Conservation (phyloP, 2,888 invertebrate genomes). For the Drosophila picticornis region DNA sequence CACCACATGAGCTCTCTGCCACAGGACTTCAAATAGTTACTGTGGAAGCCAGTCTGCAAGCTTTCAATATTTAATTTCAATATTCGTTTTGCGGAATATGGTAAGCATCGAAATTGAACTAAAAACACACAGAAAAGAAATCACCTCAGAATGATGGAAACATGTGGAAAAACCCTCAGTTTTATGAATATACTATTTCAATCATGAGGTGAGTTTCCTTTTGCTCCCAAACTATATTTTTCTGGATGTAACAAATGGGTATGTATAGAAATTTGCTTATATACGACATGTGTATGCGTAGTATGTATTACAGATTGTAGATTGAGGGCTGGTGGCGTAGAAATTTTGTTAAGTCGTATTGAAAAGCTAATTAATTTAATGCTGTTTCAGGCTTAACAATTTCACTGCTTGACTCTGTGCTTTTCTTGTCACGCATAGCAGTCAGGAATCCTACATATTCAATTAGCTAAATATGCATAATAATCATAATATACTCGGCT, state of each 20-base stretch:
- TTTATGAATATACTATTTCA: too few species aligned
- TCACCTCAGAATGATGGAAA: background rate
- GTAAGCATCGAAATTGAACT: background rate
- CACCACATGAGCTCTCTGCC: slow-evolving; percentile 8
- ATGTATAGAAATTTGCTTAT: background rate
- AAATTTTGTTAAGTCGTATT: background rate
- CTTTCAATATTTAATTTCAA: slow-evolving; percentile 8
- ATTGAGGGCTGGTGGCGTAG: background rate
- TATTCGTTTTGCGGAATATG: background rate
- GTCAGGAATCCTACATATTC: slow-evolving; percentile 53
- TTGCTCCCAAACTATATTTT: background rate
- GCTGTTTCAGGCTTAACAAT: slow-evolving; percentile 44
- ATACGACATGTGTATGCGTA: background rate
- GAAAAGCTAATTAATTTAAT: slow-evolving; percentile 67
- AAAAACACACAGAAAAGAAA: background rate
- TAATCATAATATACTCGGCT: slow-evolving; percentile 52
- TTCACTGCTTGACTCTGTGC: background rate
- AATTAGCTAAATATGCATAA: slow-evolving; percentile 75
- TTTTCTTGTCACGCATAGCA: slow-evolving; percentile 31
- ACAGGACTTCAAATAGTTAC: background rate
- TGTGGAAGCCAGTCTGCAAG: background rate
- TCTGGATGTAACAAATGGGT: background rate
- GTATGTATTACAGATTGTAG: background rate
- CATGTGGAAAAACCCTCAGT: too few species aligned
- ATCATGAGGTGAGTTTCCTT: background rate